These are phyloP conservation scores for Lamproptera curius DNA, from an alignment of 2,888 invertebrate genomes.

Conservation along the genomic window DNA sequence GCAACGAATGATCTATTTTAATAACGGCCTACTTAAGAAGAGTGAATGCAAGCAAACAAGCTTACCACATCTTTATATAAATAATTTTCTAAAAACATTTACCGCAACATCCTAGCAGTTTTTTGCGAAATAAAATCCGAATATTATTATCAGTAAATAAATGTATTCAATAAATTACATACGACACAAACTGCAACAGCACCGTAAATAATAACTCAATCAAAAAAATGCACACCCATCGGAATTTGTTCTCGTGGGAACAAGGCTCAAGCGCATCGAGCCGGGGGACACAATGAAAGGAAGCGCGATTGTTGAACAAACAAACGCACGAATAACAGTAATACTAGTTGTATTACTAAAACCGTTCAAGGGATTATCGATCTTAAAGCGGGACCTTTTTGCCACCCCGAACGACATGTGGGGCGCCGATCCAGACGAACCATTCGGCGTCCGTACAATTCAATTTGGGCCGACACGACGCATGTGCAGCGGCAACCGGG, in stretches of 20 bases:
- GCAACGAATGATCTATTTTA: neutral
- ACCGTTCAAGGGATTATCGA: conserved; percentile 12
- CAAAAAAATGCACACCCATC: no score
- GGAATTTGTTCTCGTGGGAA: no score
- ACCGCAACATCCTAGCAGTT: no score
- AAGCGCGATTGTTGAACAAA: conserved; percentile 17
- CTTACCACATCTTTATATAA: no score
- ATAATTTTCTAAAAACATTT: no score
- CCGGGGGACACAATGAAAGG: conserved; percentile 16
- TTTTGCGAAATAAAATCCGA: no score
- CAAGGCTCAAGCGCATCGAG: neutral
- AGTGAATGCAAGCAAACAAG: no score
- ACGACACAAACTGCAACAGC: no score
- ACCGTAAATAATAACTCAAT: no score
- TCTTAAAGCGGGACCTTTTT: conserved; percentile 1
- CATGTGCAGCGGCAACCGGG: conserved; percentile 1
- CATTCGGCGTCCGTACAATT: conserved; percentile 14
- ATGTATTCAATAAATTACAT: no score
- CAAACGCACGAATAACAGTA: conserved; percentile 12
- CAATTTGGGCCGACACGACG: conserved; percentile 1
- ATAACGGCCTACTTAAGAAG: conserved; percentile 6
- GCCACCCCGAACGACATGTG: conserved; percentile 3
- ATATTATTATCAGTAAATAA: no score
- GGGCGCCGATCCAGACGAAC: neutral
- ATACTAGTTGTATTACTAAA: conserved; percentile 1